Base-by-base conservation (phyloP, 2,113 vertebrate species). In the Spea multiplicata region DNA sequence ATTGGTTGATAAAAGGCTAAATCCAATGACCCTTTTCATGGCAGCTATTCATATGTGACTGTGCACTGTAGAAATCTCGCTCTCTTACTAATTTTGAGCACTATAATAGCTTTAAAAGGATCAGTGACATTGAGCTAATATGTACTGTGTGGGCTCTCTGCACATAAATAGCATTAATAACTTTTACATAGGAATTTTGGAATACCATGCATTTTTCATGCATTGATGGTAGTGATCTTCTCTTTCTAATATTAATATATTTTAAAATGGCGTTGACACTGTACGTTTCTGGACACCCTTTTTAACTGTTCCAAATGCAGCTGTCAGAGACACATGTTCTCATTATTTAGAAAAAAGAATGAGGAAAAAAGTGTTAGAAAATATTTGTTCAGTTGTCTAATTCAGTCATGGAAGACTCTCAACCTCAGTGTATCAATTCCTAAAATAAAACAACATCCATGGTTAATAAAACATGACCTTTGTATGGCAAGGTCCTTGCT, bases 341-440 rank as follows among this genome's bases (percentile, higher is more conserved):
- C 49, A 82, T 71, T 83, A 83, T 47, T 44, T 69, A 82, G 5
- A 61, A 30, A 71, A 61, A 78, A 64, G 66, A 57, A 45, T 49
- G n/a, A 68, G 12, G 16, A 46, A 12, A 75, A 69, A 67, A 49
- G 3, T 73, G 64, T 7, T 3, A 50, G 61, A 70, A 66, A 79
- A 3, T 1, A 44, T 13, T 83, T 67, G 65, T 14, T 76, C 77
- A 73, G 16, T 44, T 17, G 10, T 2, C 50, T 8, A 14, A 75
- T 87, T 4, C 12, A 53, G 4, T 2, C 10, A 12, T 59, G 4
- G 4, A 59, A 13, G 8, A 59, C 8, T 8, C 14, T 59, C 4
- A 12, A 59, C 55, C 2, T 30, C 2, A 30, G 30, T 1, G 1
- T 30, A 30, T 30, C 30, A 30, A 30, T 30, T 30, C 30, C 30